Conservation (phyloP, 2,113 vertebrate genomes). For the Barnardius zonarius region DNA sequence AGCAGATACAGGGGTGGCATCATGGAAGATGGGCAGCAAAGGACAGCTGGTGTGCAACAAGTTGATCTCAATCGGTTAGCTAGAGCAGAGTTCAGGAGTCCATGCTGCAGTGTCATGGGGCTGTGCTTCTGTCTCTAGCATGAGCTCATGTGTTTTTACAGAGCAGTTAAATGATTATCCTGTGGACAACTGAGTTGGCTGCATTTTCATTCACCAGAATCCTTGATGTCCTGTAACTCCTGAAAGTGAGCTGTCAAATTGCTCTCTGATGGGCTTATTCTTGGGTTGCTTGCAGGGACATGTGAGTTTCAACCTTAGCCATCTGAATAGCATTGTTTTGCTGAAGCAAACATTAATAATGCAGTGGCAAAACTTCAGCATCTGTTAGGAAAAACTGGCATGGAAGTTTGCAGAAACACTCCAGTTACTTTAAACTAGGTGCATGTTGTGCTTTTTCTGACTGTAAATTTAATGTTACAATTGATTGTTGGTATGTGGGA, state of each 20-base stretch:
- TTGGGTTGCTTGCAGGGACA: neutral
- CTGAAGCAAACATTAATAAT: neutral
- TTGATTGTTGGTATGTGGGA: neutral
- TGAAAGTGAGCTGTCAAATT: neutral
- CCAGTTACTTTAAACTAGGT: neutral
- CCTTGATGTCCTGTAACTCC: neutral
- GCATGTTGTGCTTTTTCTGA: neutral
- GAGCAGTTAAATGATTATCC: neutral
- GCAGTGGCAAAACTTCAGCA: neutral
- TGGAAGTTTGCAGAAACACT: neutral
- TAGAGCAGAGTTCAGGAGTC: neutral
- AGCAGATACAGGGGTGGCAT: neutral
- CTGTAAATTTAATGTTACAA: neutral
- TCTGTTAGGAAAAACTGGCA: neutral
- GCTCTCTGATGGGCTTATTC: neutral
- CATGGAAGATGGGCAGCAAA: neutral
- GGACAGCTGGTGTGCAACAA: neutral
- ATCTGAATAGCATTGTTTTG: neutral
- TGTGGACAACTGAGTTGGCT: neutral
- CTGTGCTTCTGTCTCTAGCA: no score
- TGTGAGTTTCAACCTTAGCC: neutral
- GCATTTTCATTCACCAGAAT: neutral
- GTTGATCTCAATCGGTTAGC: neutral
- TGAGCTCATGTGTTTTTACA: accelerated
- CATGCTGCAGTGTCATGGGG: accelerated